Base-by-base conservation (phyloP, 2,113 vertebrate genomes). In the Fulmarus glacialis region DNA sequence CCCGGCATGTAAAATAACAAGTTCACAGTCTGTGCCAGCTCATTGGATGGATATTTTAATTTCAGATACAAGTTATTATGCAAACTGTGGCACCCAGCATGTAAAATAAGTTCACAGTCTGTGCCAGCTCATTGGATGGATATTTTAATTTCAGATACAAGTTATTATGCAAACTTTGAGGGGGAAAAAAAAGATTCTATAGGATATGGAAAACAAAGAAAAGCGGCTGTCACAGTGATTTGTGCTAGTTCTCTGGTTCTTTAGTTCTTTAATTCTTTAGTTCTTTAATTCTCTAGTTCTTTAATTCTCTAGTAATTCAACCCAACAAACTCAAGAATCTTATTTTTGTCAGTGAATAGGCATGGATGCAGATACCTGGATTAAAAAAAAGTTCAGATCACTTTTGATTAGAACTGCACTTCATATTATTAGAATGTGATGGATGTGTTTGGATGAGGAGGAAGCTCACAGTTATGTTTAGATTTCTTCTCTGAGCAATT, bases 401-500 rank as follows among this genome's bases (percentile, higher is more conserved):
- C 20, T 77, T 88, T 73, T 83, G 58, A 83, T 94, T 94, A 84
- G 60, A 89, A 36, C 30, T 87, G 58, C 48, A 77, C 32, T 88
- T 82, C 56, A 29, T 66, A 50, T 78, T 82, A 62, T 88, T 90
- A 75, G 85, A 93, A 72, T 27, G 29, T 96, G 96, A 94, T 55
- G 38, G 89, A 96, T 97, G 82, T 71, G 50, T 89, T 72, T 72
- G 55, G 52, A 26, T 77, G 70, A 83, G 66, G 47, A 70, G 21
- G 47, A 92, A 77, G 55, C 68, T 89, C 40, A 71, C 52, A 74
- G 71, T 53, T 77, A 58, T 12, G 30, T 84, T 97, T 74, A 42
- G 71, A 60, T 94, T 90, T 95, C 53, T 82, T 63, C 45, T 87
- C 53, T 82, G 91, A 75, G 53, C 43, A 94, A 96, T 96, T 93